Evolutionary conservation across 2,797 vertebrate genomes (phyloP).

Genomic region (Premnoplex brunnescens): DNA sequence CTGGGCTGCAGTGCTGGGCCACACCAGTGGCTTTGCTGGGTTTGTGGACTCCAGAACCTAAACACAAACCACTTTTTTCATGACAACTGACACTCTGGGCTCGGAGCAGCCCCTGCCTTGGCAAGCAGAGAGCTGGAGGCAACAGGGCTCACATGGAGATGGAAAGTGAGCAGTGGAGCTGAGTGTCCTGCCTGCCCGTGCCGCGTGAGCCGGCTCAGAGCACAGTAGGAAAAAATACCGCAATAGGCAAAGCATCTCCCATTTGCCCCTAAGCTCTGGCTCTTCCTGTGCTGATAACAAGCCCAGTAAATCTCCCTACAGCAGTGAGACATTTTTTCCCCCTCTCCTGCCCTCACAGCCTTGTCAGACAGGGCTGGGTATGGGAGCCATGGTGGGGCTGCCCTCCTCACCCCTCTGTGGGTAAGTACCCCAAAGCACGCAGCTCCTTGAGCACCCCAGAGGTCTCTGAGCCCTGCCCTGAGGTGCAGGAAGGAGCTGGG

Average conservation of each 20-base stretch:
- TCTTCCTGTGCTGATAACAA: conserved; percentile 59
- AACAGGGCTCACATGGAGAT: background rate
- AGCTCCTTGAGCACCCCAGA: background rate
- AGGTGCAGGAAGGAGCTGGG: background rate
- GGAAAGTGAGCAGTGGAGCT: background rate
- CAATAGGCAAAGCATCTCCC: conserved; percentile 38
- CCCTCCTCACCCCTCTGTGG: background rate
- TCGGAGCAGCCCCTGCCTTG: background rate
- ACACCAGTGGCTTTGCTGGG: fast-evolving
- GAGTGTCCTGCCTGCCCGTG: background rate
- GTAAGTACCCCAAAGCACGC: background rate
- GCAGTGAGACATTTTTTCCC: background rate
- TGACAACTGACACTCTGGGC: fast-evolving
- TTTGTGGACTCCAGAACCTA: fast-evolving
- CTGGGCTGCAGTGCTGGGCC: fast-evolving
- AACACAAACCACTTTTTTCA: background rate
- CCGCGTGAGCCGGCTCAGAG: background rate
- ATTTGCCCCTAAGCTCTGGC: conserved; percentile 46
- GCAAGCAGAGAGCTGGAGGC: background rate
- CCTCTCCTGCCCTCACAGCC: background rate
- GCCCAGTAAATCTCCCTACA: background rate
- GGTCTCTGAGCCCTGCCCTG: background rate
- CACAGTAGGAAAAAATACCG: conserved; percentile 36
- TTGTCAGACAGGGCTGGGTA: background rate
- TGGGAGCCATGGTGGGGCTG: fast-evolving